phyloP scores from a whole-genome alignment of 2,888 invertebrate genomes.

The Gandaritis pyraliata region DNA sequence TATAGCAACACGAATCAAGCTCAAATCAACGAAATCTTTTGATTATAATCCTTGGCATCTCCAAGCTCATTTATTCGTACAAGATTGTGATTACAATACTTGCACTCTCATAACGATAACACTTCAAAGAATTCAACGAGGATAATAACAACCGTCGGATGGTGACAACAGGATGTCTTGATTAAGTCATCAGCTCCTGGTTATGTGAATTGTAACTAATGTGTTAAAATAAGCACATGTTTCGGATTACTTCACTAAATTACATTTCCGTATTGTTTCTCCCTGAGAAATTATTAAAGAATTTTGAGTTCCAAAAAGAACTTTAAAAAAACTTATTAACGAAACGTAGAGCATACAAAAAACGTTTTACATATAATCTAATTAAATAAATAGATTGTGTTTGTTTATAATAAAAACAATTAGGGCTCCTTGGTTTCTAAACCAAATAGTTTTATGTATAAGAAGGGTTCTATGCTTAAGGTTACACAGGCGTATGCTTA shows the following conservation, averaged over 20 bases:
- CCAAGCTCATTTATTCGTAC: slow-evolving; percentile 16
- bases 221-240: slow-evolving; percentile 11
- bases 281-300: too few relatives aligned
- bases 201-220: slow-evolving; percentile 41
- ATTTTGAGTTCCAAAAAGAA: too few relatives aligned
- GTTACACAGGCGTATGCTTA: too few relatives aligned
- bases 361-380: too few relatives aligned
- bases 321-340: too few relatives aligned
- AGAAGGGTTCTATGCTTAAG: too few relatives aligned
- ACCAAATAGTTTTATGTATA: too few relatives aligned
- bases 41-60: slow-evolving; percentile 4
- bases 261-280: slow-evolving; percentile 12
- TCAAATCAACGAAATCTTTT: slow-evolving; percentile 1
- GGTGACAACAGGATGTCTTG: slow-evolving; percentile 52
- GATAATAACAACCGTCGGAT: slow-evolving; percentile 34
- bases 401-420: too few relatives aligned
- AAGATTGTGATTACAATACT: slow-evolving; percentile 18
- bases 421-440: too few relatives aligned
- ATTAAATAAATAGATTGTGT: too few relatives aligned
- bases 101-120: slow-evolving; percentile 18
- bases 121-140: slow-evolving; percentile 36
- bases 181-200: slow-evolving; percentile 67
- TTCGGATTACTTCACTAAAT: slow-evolving; percentile 4
- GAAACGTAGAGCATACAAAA: too few relatives aligned
- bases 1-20: not conserved